Evolutionary conservation across 2,797 vertebrate genomes (phyloP).

Genomic region (Propithecus deckenii): DNA sequence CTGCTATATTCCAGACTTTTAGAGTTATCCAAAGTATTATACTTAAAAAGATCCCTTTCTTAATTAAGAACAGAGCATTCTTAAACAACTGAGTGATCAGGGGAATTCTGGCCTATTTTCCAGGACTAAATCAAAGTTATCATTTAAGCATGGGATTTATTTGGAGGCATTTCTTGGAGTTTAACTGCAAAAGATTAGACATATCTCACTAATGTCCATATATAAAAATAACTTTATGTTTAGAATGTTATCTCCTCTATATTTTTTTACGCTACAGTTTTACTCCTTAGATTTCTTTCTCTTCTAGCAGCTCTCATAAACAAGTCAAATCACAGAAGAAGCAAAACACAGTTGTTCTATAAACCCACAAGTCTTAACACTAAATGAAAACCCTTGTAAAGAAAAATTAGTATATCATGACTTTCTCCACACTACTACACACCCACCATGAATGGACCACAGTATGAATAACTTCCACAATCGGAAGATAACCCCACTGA

Average conservation of each 20-base stretch:
- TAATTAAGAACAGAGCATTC: constrained; percentile 54
- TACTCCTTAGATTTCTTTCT: not conserved
- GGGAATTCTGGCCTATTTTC: not conserved
- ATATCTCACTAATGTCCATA: not conserved
- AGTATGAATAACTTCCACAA: not conserved
- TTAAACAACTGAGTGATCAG: constrained; percentile 9
- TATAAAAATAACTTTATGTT: not conserved
- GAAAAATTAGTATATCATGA: not conserved
- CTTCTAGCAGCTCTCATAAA: not conserved
- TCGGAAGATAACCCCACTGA: not conserved
- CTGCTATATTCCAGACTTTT: constrained; percentile 21
- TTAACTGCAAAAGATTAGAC: constrained; percentile 27
- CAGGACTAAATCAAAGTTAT: constrained; percentile 39
- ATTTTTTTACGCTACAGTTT: not conserved
- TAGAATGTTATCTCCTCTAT: not conserved
- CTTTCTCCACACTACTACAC: not conserved
- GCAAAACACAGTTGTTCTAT: not conserved
- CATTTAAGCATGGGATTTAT: constrained; percentile 28
- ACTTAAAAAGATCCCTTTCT: constrained; percentile 33
- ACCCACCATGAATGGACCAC: not conserved
- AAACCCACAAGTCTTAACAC: not conserved
- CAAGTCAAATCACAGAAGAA: constrained; percentile 9
- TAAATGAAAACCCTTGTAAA: not conserved
- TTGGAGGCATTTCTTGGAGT: constrained; percentile 14
- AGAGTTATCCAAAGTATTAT: constrained; percentile 28